Evolutionary conservation across 2,888 invertebrate genomes (phyloP).

Genomic region (Megaustenia siamemsis): DNA sequence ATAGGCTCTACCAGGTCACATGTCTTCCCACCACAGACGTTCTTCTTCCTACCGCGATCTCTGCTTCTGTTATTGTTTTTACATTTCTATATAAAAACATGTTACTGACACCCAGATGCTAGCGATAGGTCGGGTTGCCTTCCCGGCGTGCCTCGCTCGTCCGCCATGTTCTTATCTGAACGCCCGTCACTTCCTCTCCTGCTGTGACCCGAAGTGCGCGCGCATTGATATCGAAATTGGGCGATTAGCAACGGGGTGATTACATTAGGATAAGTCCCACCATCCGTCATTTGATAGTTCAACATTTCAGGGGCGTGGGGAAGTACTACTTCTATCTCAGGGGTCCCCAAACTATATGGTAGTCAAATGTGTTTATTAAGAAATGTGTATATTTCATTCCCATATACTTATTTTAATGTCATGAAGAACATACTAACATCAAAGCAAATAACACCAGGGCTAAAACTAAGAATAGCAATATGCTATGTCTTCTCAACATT

Average conservation of each 20-base stretch:
- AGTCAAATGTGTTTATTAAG: too few species aligned
- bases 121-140: slow-evolving; percentile 47
- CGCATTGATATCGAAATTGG: slow-evolving; percentile 48
- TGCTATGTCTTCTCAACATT: too few species aligned
- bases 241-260: slow-evolving; percentile 57
- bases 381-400: too few species aligned
- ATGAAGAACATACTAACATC: too few species aligned
- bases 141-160: slow-evolving; percentile 46
- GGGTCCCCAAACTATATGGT: too few species aligned
- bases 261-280: slow-evolving; percentile 56
- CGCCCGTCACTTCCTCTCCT: slow-evolving; percentile 51
- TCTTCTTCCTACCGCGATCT: slow-evolving; percentile 22
- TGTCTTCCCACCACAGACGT: slow-evolving; percentile 38
- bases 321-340: too few species aligned
- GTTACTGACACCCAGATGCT: slow-evolving; percentile 48
- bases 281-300: slow-evolving; percentile 59
- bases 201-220: slow-evolving; percentile 47
- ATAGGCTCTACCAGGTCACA: slow-evolving; percentile 33
- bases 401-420: too few species aligned
- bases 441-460: too few species aligned
- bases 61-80: slow-evolving; percentile 49
- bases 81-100: slow-evolving; percentile 50
- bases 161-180: slow-evolving; percentile 51
- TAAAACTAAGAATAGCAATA: too few species aligned
- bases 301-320: slow-evolving; percentile 41